Evolutionary conservation across 2,113 vertebrate genomes (phyloP).

Genomic region (Sapayoa aenigma): DNA sequence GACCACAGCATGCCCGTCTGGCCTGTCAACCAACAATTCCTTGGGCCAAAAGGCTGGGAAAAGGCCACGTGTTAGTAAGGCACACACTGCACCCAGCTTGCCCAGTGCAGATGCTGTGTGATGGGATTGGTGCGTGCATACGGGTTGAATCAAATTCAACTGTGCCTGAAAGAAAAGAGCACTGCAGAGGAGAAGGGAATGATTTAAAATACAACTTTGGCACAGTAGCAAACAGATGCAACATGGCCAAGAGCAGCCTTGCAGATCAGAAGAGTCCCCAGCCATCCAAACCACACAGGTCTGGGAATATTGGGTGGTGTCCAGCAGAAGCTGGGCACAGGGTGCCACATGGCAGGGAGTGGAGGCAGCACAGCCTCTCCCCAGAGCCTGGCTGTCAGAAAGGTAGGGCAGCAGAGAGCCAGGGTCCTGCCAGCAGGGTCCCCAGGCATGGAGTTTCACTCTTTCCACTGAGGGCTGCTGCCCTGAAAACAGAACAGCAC

Average conservation of each 20-base stretch:
- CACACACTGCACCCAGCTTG: background rate
- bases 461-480: background rate
- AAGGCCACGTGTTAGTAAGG: fast-evolving
- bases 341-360: fast-evolving
- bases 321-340: background rate
- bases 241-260: background rate
- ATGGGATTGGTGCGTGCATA: background rate
- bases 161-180: background rate
- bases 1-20: fast-evolving
- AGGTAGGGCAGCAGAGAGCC: background rate
- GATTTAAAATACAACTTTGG: background rate
- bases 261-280: background rate
- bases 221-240: background rate
- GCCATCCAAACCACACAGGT: background rate
- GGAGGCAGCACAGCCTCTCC: background rate
- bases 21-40: background rate
- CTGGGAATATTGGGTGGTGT: fast-evolving
- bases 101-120: fast-evolving
- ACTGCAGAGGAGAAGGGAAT: background rate
- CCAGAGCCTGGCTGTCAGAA: fast-evolving
- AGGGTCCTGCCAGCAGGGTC: background rate
- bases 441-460: background rate
- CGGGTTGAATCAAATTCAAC: background rate
- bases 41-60: background rate
- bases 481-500: background rate